Base-by-base conservation (phyloP, 2,113 vertebrate genomes). In the Apodemus sylvaticus region DNA sequence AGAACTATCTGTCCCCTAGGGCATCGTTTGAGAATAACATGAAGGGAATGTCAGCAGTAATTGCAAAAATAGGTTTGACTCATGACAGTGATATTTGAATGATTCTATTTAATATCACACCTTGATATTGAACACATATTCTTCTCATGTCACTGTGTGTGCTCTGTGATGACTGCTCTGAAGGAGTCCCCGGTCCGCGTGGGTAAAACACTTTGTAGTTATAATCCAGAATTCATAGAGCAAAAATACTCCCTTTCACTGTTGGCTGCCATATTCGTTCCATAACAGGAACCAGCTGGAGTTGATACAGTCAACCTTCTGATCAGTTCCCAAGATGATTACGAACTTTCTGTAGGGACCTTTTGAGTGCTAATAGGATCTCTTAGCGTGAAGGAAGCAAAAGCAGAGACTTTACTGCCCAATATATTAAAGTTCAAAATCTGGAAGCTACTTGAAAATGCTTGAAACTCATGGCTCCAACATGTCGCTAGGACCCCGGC, bases 51-150 rank as follows among this genome's bases (percentile, higher is more conserved):
- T 74, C n/a, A 62, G 5, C 89, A 83, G n/a, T 77, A 55, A 96
- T 58, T 51, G 42, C 82, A 92, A 93, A 93, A 95, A 60, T 64
- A 73, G 79, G 76, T 79, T 76, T 94, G 79, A 60, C 68, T 85
- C 60, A 3, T 74, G 94, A 83, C 73, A 2, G 17, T 86, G 55
- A 82, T 89, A 85, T 79, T 66, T 81, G 86, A 87, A 89, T 76
- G 93, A 82, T 55, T 86, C 68, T 1, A 42, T 88, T 89, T 91
- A 51, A 93, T 95, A 78, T 94, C 68, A 66, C 83, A 71, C 51
- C 66, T 93, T 62, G n/a, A 55, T 83, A 11, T 66, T 86, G 86
- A 96, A 93, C 68, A 83, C 45, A 24, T 62, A 58, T 36, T 90
- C 86, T 78, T 95, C 53, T n/a, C 83, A 60, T 79, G 64, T 64